Base-by-base conservation (phyloP, 1,140 invertebrate species). In the Drosophila pectinifera region DNA sequence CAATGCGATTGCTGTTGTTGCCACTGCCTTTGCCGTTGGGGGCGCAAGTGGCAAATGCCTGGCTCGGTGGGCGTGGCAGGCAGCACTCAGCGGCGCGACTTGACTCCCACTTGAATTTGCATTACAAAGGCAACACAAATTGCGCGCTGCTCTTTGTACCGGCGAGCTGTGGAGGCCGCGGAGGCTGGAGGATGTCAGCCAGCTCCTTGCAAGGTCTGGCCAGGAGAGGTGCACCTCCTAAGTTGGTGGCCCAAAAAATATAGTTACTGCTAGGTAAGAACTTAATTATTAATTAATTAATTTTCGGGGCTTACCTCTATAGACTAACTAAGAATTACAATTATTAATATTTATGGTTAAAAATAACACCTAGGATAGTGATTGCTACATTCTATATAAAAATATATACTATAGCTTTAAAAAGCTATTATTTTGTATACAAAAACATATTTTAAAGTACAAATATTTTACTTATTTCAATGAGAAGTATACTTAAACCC, bases 81-180 rank as follows among this genome's bases (percentile, higher is more conserved):
- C 65, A 43, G 61, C 79, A 89, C 84, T 88, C 76, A 63, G 54
- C 73, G 54, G 54, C 77, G 69, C 77, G 62, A 80, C 84, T 89
- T 75, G 84, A 84, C 84, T 89, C 84, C 84, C 85, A 89, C 84
- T 89, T 90, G 84, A 84, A 89, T 89, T 89, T 89, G 80, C 84
- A 89, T 89, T 58, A 89, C 84, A 89, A 89, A 89, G 80, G 84
- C 84, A 75, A 63, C 84, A 89, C 85, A 89, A 89, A 89, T 89
- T 89, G 84, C 80, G 46, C 63, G 73, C 77, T 89, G 85, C 80
- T 89, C 85, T 90, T 90, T 89, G 79, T 89, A 62, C 83, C 43
- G 75, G 10, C 51, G 11, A n/a, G 16, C 16, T 41, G 45, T n/a
- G 26, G 28, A 77, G 16, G 10, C 26, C 2, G 10, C 46, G 0